A percentile compares a stretch with the other conserved stretches of the same genome.
Conservation (phyloP, 2,797 vertebrate genomes). For the Ptychadena robeensis region DNA sequence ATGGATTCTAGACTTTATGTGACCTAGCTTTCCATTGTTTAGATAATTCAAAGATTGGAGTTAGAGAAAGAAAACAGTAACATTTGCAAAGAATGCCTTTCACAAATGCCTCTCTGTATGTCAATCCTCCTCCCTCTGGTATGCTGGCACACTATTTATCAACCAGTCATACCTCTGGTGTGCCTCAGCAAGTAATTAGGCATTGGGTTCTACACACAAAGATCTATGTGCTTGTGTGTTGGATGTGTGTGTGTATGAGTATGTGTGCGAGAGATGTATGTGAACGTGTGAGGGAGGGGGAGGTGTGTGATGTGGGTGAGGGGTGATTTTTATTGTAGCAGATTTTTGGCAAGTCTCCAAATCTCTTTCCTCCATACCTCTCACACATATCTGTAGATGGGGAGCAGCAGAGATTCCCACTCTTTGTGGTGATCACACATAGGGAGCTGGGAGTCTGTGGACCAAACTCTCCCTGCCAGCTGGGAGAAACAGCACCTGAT, state of each 20-base stretch:
- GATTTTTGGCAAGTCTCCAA: constrained; percentile 60
- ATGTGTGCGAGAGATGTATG: constrained; percentile 50
- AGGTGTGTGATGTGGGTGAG: constrained; percentile 56
- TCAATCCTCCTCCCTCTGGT: neutral
- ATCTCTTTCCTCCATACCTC: constrained; percentile 57
- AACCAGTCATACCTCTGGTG: neutral
- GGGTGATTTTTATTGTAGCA: constrained; percentile 60
- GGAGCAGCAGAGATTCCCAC: constrained; percentile 53
- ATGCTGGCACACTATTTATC: neutral
- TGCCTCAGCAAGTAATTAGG: neutral
- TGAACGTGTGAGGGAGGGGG: constrained; percentile 47
- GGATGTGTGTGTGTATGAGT: constrained; percentile 17
- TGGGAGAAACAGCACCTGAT: constrained; percentile 56
- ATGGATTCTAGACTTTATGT: neutral
- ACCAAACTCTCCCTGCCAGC: constrained; percentile 50
- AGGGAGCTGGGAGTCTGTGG: constrained; percentile 32
- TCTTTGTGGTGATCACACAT: constrained; percentile 60
- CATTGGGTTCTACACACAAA: constrained; percentile 21
- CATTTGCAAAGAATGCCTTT: neutral
- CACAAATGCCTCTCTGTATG: neutral
- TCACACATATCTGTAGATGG: constrained; percentile 58
- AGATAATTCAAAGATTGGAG: neutral
- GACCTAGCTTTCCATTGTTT: neutral
- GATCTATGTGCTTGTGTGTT: neutral
- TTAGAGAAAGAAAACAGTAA: neutral